Evolutionary conservation across 1,140 invertebrate genomes (phyloP), one percentile per base, ranked within the genome.

Genomic region (Globodera rostochiensis): DNA sequence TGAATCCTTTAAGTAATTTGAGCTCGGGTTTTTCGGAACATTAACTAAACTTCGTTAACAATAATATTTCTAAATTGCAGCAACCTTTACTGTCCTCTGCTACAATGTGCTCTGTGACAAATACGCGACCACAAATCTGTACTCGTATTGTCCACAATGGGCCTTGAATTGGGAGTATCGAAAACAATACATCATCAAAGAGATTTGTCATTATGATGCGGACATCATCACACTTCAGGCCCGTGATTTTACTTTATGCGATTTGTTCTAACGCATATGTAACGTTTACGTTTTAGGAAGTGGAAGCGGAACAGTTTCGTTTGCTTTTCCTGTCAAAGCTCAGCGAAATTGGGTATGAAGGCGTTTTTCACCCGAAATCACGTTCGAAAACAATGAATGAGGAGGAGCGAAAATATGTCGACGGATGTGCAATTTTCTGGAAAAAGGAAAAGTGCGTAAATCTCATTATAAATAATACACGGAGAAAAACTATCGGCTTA

Each of bases 51-150:
- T 36, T 36, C 36, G 25, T 50, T 47, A 25, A 7, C 60, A 57
- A 73, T 67, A 60, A 75, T 8, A 36, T 15, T 79, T 81, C 13
- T 36, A 36, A 25, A 76, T 88, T 90, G 83, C 73, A 90, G 89
- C 96, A 90, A 96, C 87, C 5, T 90, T 99, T 91, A 98, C 97
- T 75, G 96, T 98, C 81, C 97, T 99, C 95, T 98, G 96, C 91
- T 99, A 99, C 92, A 99, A 99, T 91, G 96, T 99, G 77, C 92
- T 99, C 78, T 98, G 97, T 91, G 96, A 98, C 91, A 98, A 98
- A 91, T 98, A 98, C 89, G 97, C 97, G 46, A 98, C 97, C 21
- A 91, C 96, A 85, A 95, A 92, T 83, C 88, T 97, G 94, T 98
- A 98, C 91, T 96, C 95, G 82, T 98, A 98, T 91, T 98, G 96